phyloP scores from a whole-genome alignment of 30 jellyfish, hydroid and myxozoan genomes.

The Turritopsis dohrnii region DNA sequence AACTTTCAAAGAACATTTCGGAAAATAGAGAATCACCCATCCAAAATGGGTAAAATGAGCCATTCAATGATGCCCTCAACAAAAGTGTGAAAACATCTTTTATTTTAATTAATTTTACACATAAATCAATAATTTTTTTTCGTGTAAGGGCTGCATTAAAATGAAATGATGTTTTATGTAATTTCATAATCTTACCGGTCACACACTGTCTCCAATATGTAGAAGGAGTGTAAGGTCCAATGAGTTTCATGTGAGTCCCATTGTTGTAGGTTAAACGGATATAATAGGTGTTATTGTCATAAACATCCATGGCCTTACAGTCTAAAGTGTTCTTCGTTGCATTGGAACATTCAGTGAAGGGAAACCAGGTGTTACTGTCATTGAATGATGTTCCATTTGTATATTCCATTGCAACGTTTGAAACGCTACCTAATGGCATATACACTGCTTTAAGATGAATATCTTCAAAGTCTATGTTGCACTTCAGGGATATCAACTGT shows the following conservation, averaged over 20 bases:
- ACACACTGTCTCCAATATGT: neutral
- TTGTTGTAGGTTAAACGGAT: neutral
- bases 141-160: no score
- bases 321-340: neutral
- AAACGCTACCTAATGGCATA: neutral
- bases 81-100: no score
- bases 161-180: no score
- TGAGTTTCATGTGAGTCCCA: neutral
- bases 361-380: neutral
- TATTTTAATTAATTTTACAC: no score
- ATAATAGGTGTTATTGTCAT: neutral
- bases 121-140: no score
- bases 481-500: neutral
- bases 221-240: neutral
- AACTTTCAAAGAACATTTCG: no score
- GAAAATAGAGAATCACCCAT: no score
- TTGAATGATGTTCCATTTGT: neutral
- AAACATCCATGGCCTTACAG: neutral
- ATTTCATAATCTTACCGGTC: neutral
- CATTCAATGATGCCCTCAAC: no score
- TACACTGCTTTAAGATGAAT: neutral
- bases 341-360: neutral
- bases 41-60: no score
- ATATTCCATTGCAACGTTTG: neutral
- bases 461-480: neutral